phyloP scores from a whole-genome alignment of 2,113 vertebrate genomes.

The Zapus hudsonius region DNA sequence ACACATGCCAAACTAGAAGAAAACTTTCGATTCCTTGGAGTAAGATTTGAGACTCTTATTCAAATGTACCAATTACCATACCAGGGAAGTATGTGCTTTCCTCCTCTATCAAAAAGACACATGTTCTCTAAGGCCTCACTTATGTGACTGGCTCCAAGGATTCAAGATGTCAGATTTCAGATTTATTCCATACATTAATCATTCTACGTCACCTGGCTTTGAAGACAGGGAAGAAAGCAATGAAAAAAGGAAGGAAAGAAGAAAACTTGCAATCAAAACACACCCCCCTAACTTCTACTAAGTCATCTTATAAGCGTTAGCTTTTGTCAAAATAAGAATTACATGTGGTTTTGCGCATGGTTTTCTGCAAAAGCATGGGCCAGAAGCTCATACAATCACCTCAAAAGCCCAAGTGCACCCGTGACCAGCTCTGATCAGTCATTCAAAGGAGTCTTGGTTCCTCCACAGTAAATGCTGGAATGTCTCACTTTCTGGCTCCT shows the following conservation, averaged over 20 bases:
- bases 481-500: background rate
- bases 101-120: background rate
- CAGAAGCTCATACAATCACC: background rate
- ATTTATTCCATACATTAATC: conserved; percentile 15
- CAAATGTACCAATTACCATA: background rate
- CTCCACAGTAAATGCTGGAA: background rate
- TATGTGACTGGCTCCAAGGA: background rate
- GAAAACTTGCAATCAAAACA: background rate
- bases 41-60: background rate
- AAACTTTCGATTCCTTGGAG: background rate
- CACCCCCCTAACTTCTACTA: background rate
- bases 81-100: background rate
- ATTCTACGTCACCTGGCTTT: background rate
- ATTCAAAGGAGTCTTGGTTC: background rate
- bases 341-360: accelerated
- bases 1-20: conserved; percentile 23
- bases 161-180: background rate
- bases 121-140: background rate
- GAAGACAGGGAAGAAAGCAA: background rate
- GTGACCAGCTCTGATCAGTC: background rate
- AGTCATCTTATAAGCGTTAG: background rate
- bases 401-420: background rate
- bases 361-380: background rate
- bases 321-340: background rate
- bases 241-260: background rate